Evolutionary conservation across 1,140 invertebrate species (phyloP).

Genomic region (Melanaphis sacchari): DNA sequence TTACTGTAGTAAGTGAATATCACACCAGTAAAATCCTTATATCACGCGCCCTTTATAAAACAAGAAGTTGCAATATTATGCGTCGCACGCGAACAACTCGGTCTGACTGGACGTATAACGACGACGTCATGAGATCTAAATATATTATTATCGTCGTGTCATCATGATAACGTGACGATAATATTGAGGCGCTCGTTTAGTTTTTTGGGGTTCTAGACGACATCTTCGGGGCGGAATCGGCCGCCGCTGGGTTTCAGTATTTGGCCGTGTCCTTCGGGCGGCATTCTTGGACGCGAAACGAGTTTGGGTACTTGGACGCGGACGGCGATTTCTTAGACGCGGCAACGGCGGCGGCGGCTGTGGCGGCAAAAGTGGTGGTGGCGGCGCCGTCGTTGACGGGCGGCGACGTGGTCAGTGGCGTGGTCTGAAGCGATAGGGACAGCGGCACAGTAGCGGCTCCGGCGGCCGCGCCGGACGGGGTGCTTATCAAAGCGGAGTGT

Average conservation of each 20-base stretch:
- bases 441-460: conserved; percentile 66
- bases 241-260: neutral
- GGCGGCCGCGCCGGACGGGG: conserved; percentile 64
- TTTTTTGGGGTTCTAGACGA: neutral
- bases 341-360: conserved; percentile 64
- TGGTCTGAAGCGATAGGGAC: conserved; percentile 71
- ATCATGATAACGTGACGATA: neutral
- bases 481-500: conserved; percentile 68
- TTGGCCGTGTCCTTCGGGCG: neutral
- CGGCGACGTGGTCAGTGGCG: conserved; percentile 67
- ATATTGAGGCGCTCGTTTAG: neutral
- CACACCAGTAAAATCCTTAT: neutral
- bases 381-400: conserved; percentile 61
- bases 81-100: neutral
- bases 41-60: neutral
- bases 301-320: conserved; percentile 58
- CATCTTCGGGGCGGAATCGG: neutral
- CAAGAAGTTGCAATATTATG: too few species aligned
- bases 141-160: neutral
- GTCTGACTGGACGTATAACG: neutral
- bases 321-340: conserved; percentile 62
- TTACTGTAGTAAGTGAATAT: neutral
- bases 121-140: neutral
- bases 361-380: neutral
- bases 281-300: conserved; percentile 58